phyloP scores from a whole-genome alignment of 2,797 vertebrate genomes.

The Takifugu rubripes region DNA sequence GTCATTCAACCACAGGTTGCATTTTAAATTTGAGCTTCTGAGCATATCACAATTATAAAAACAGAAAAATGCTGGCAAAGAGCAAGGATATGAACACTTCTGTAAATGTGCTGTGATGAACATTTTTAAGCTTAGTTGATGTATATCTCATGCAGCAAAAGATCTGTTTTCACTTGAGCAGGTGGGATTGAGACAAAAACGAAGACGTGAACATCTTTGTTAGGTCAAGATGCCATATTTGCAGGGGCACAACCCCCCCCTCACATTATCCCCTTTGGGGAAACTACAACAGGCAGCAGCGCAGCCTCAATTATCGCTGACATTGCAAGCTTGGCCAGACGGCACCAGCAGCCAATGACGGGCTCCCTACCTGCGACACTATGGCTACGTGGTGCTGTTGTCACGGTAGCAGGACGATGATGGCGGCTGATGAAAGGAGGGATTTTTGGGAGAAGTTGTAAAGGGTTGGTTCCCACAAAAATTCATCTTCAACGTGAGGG shows the following conservation, averaged over 20 bases:
- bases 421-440: not conserved
- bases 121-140: too few relatives aligned
- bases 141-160: too few relatives aligned
- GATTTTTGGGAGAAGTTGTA: constrained; percentile 1
- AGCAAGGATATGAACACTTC: too few relatives aligned
- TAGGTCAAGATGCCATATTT: not conserved
- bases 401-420: not conserved
- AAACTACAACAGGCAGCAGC: constrained; percentile 11
- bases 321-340: constrained; percentile 32
- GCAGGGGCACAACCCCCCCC: not conserved
- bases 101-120: too few relatives aligned
- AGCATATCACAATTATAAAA: too few relatives aligned
- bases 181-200: too few relatives aligned
- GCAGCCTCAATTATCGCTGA: not conserved
- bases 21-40: too few relatives aligned
- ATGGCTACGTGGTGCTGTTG: constrained; percentile 17
- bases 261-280: not conserved
- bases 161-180: too few relatives aligned
- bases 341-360: constrained; percentile 6
- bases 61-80: too few relatives aligned
- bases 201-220: too few relatives aligned
- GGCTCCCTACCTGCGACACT: constrained; percentile 44
- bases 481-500: not conserved
- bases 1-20: too few relatives aligned
- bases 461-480: constrained; percentile 1